phyloP scores from a whole-genome alignment of 2,888 invertebrate species.

The Nysson spinosus region DNA sequence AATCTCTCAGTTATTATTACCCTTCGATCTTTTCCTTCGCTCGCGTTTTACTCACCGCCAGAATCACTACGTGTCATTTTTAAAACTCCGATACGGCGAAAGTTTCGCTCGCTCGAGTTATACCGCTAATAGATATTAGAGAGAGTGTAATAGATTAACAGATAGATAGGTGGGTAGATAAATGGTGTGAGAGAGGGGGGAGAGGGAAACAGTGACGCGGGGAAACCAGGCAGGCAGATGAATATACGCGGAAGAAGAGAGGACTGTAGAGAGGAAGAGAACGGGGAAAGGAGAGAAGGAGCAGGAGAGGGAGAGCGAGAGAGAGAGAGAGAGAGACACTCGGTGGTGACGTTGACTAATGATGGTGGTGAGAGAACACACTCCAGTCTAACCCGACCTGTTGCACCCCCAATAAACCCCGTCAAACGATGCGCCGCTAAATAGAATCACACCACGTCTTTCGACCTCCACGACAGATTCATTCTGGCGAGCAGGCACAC shows the following conservation, averaged over 20 bases:
- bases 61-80: too few relatives aligned
- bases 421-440: conserved; percentile 73
- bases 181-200: too few relatives aligned
- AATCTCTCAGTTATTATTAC: conserved; percentile 54
- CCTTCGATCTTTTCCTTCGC: too few relatives aligned
- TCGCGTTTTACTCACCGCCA: too few relatives aligned
- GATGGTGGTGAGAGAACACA: conserved; percentile 77
- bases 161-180: conserved; percentile 28
- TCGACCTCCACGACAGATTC: conserved; percentile 63
- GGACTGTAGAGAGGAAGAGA: conserved; percentile 32
- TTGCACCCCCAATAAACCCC: conserved; percentile 76
- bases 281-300: conserved; percentile 39
- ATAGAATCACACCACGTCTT: conserved; percentile 73
- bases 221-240: conserved; percentile 4
- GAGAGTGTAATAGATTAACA: conserved; percentile 42
- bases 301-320: conserved; percentile 18
- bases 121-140: conserved; percentile 68
- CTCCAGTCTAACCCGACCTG: conserved; percentile 76
- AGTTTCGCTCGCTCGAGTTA: conserved; percentile 69
- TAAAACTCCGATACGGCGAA: conserved; percentile 56
- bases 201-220: too few relatives aligned
- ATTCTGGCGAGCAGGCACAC: conserved; percentile 47
- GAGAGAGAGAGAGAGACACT: conserved; percentile 49
- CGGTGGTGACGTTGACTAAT: conserved; percentile 76
- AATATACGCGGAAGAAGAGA: conserved; percentile 14